Conservation (phyloP, 1,140 invertebrate genomes). For the Cotesia typhae region DNA sequence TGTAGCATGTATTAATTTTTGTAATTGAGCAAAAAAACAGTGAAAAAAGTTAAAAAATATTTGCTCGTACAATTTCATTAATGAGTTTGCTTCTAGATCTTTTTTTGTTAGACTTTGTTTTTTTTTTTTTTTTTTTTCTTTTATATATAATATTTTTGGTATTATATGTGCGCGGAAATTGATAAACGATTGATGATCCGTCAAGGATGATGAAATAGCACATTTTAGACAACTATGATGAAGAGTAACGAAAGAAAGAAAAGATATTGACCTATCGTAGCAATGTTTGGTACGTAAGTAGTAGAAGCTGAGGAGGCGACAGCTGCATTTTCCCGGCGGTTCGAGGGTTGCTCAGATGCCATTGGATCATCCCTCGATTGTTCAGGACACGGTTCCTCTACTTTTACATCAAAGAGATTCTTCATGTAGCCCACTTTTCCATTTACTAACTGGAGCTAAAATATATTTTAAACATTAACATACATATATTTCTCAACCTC, state of each 20-base stretch:
- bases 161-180: conserved; percentile 23
- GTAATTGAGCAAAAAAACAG: no score
- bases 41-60: background rate
- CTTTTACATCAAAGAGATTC: conserved; percentile 70
- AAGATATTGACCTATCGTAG: conserved; percentile 39
- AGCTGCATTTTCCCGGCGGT: conserved; percentile 53
- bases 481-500: background rate
- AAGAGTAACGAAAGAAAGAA: conserved; percentile 2
- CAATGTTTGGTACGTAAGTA: conserved; percentile 25
- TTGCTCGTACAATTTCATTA: conserved; percentile 7
- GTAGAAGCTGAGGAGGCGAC: conserved; percentile 42
- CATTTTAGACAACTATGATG: background rate
- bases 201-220: conserved; percentile 14
- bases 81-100: conserved; percentile 18
- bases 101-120: background rate
- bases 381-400: conserved; percentile 73
- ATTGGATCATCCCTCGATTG: conserved; percentile 58
- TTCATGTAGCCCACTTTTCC: conserved; percentile 54
- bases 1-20: background rate
- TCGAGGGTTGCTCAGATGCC: conserved; percentile 62
- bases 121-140: background rate
- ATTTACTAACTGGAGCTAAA: conserved; percentile 51
- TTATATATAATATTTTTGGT: conserved; percentile 13
- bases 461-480: conserved; percentile 4
- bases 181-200: conserved; percentile 28